Evolutionary conservation across 2,888 invertebrate genomes (phyloP), one percentile per base, ranked within the genome.

Genomic region (Eudasyphora cyanicolor): DNA sequence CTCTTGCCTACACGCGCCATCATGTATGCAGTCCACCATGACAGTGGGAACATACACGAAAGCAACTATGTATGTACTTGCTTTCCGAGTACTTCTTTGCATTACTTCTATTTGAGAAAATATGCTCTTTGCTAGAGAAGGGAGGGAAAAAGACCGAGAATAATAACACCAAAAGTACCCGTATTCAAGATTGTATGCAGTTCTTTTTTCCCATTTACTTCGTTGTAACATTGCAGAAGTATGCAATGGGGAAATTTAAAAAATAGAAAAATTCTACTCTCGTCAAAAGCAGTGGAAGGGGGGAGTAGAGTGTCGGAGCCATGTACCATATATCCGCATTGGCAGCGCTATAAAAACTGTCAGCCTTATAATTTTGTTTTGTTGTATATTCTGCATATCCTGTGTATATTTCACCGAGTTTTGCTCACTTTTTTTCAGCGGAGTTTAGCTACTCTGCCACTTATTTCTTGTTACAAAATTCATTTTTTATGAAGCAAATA

Each of bases 381-480:
- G 8, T 45, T 21, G 51, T 51, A 51, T 51, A 51, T 51, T n/a
- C n/a, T 51, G 51, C 49, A 54, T 21, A 54, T 54, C 54, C 54
- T 54, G 54, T 54, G 24, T 21, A 54, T 54, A 54, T 54, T 54
- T 54, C 24, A 38, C 21, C 19, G 24, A 45, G 2, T 57, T 57
- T 57, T 57, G 24, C 27, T 57, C 27, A 24, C 24, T 51, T 19
- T 21, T 51, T n/a, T 51, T 21, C 17, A 2, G 51, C 51, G 21
- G 51, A 51, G 27, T 27, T 57, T 57, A 57, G 57, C 57, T 57
- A 57, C 57, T 57, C 57, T 57, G 27, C 57, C 57, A 57, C 14
- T 57, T 57, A 57, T 57, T 57, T 57, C 3, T 10, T 24, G 57
- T 12, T 14, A 4, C 14, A 24, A 27, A 57, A 27, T 27, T 4